These are phyloP conservation scores for Ennomos erosarius DNA, from an alignment of 2,888 invertebrate species.

Conservation along the genomic window DNA sequence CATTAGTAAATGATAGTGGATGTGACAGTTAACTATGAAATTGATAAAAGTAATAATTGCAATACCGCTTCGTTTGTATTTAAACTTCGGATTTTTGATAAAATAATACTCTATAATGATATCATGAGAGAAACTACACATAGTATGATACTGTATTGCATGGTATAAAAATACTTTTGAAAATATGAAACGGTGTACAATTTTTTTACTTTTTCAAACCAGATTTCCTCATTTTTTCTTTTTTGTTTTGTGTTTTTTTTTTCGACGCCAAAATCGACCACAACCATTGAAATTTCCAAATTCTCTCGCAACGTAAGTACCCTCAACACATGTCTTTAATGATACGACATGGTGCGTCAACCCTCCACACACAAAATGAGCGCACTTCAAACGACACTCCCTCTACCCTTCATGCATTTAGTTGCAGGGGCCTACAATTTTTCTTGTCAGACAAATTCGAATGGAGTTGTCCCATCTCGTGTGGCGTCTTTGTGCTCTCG, in stretches of 20 bases:
- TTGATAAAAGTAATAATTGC: too few relatives aligned
- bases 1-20: slow-evolving; percentile 6
- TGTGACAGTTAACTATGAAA: slow-evolving; percentile 1
- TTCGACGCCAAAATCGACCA: slow-evolving; percentile 41
- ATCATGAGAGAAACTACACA: too few relatives aligned
- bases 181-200: too few relatives aligned
- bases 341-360: slow-evolving; percentile 63
- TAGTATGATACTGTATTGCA: too few relatives aligned
- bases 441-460: slow-evolving; percentile 76
- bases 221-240: too few relatives aligned
- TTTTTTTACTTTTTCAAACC: neutral
- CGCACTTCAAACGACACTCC: slow-evolving; percentile 70
- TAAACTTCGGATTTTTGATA: too few relatives aligned
- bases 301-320: slow-evolving; percentile 46
- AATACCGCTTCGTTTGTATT: too few relatives aligned
- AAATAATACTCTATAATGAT: too few relatives aligned
- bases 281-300: slow-evolving; percentile 45
- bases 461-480: slow-evolving; percentile 58
- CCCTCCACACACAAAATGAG: slow-evolving; percentile 71
- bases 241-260: too few relatives aligned
- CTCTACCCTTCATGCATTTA: slow-evolving; percentile 64
- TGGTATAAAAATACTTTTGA: too few relatives aligned
- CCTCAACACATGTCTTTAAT: slow-evolving; percentile 72
- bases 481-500: slow-evolving; percentile 51
- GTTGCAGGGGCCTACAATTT: slow-evolving; percentile 81